A percentile compares a stretch with the other conserved stretches of the same genome.
Evolutionary conservation across 2,888 invertebrate species (phyloP).

Genomic region (Andrena hattorfiana): DNA sequence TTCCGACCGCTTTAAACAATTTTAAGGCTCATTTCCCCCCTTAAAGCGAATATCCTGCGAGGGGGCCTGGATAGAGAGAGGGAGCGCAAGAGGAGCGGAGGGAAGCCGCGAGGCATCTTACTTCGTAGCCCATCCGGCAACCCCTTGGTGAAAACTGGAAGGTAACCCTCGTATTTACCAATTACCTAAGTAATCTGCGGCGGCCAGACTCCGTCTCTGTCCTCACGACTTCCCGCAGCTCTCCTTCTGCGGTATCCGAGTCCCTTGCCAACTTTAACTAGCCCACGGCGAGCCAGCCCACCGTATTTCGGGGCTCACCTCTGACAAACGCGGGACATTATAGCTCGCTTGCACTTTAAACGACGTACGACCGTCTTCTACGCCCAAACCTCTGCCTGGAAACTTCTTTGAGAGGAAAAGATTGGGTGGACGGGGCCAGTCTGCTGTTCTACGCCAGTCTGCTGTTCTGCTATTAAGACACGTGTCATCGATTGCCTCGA

Average conservation of each 20-base stretch:
- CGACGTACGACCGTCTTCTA: conserved; percentile 54
- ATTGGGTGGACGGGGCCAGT: neutral
- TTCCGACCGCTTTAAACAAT: conserved; percentile 85
- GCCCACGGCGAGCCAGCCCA: conserved; percentile 70
- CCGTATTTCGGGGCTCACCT: conserved; percentile 37
- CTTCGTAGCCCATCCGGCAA: conserved; percentile 70
- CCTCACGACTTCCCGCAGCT: conserved; percentile 75
- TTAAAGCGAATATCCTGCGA: conserved; percentile 84
- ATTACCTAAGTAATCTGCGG: conserved; percentile 85
- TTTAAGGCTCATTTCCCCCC: conserved; percentile 85
- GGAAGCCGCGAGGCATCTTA: conserved; percentile 76
- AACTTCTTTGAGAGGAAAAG: neutral
- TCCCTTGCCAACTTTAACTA: conserved; percentile 70
- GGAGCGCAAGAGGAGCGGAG: conserved; percentile 6
- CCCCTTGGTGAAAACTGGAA: conserved; percentile 78
- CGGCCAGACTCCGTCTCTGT: conserved; percentile 79
- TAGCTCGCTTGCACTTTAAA: conserved; percentile 43
- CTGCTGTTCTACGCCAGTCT: too few species aligned
- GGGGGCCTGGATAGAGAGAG: conserved; percentile 16
- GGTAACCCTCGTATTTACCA: conserved; percentile 84
- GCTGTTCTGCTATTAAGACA: too few species aligned
- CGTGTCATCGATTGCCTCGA: too few species aligned
- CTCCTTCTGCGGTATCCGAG: conserved; percentile 67
- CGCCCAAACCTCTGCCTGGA: neutral
- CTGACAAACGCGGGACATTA: conserved; percentile 71